Conservation (phyloP, 1,140 invertebrate species). For the Helicoverpa zea region DNA sequence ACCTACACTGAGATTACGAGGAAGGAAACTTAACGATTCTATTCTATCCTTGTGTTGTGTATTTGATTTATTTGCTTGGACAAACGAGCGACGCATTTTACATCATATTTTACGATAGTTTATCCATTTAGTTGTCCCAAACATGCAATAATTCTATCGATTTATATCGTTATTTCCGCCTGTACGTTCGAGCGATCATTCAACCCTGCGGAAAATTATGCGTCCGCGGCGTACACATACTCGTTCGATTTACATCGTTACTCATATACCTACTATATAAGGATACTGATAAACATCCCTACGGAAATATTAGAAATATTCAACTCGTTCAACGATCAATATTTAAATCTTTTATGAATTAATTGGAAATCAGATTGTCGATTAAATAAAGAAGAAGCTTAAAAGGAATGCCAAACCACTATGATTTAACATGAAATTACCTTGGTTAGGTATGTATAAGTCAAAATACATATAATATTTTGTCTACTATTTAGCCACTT, state of each 20-base stretch:
- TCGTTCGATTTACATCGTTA: too few species aligned
- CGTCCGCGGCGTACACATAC: constrained; percentile 11
- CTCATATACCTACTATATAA: neutral
- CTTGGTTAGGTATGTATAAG: too few species aligned
- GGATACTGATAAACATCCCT: neutral
- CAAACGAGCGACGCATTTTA: neutral
- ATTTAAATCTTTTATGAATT: neutral
- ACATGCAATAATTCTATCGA: constrained; percentile 18
- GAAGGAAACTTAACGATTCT: constrained; percentile 62
- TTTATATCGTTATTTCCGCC: constrained; percentile 33
- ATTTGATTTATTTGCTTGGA: constrained; percentile 31
- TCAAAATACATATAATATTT: too few species aligned
- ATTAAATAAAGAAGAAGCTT: too few species aligned
- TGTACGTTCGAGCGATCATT: constrained; percentile 20
- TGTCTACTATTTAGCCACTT: too few species aligned
- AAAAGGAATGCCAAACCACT: too few species aligned
- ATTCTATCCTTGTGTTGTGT: constrained; percentile 9
- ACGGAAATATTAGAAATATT: neutral
- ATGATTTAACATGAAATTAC: too few species aligned
- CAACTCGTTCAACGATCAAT: neutral
- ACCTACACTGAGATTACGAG: constrained; percentile 64
- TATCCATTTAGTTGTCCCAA: constrained; percentile 26
- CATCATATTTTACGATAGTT: constrained; percentile 11
- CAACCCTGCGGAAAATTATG: constrained; percentile 30
- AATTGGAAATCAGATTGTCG: too few species aligned